A percentile compares a stretch with the other conserved stretches of the same genome.
Evolutionary conservation across 2,797 vertebrate genomes (phyloP).

Genomic region (Myotis myotis): DNA sequence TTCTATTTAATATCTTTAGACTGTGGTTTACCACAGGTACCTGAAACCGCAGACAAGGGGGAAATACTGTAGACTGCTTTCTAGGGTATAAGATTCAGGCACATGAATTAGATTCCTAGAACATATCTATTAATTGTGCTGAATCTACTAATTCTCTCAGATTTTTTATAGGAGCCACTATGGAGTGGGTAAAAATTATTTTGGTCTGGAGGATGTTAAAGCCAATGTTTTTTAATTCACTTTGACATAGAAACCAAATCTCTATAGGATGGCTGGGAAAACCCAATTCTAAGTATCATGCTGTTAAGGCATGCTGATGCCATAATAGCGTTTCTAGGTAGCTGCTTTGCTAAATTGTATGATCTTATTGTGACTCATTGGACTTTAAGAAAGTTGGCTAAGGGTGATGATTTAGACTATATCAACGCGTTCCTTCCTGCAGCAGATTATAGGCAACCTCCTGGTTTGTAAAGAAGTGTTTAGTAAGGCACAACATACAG

Average conservation of each 20-base stretch:
- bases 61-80: neutral
- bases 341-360: neutral
- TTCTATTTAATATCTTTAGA: neutral
- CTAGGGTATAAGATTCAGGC: neutral
- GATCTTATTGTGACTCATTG: neutral
- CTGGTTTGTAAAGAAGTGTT: neutral
- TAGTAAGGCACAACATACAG: neutral
- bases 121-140: neutral
- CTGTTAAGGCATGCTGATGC: neutral
- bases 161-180: neutral
- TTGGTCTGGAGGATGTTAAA: neutral
- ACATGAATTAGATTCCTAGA: neutral
- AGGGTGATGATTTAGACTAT: neutral
- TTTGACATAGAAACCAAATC: neutral
- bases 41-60: neutral
- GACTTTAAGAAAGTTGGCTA: neutral
- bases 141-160: neutral
- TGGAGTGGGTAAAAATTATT: neutral
- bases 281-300: neutral
- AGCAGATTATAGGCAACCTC: neutral
- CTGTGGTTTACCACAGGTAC: neutral
- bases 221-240: neutral
- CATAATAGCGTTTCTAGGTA: neutral
- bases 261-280: neutral
- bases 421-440: neutral